Evolutionary conservation across 2,888 invertebrate species (phyloP), one percentile per base, ranked within the genome.

Genomic region (Lottia scabra): DNA sequence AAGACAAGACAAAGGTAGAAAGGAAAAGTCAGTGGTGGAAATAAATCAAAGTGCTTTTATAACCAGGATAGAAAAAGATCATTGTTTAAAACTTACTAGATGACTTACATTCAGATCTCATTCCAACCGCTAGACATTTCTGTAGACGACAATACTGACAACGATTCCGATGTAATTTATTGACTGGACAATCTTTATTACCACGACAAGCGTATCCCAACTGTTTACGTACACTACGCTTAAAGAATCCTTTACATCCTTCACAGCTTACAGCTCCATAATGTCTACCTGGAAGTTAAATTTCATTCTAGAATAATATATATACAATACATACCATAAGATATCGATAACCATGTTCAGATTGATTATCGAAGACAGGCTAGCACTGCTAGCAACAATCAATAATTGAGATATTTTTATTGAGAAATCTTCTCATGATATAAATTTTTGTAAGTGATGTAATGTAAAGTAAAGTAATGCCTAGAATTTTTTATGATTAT

Each of bases 181-280:
- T 99, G 79, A 99, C 98, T 90, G 98, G 97, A 88, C 99, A 99
- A 91, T 96, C 96, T 92, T 97, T 97, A 84, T 93, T 94, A 72
- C 98, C 98, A 3, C 99, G 93, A 88, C 99, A 99, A 81, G 97
- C 96, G 91, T 99, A 99, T 65, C 98, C 98, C 26, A 98, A 92
- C 90, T 98, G 96, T 91, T 99, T 99, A 72, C 99, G 93, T 84
- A 99, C 98, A 27, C 97, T 97, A 0, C 99, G 92, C 90, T 99
- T 99, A 91, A 99, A 99, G 91, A 99, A 99, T 0, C 98, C 98
- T 90, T 99, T 99, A 90, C 98, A 99, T 3, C 98, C 98, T 92
- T 96, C 96, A 91, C 96, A 96, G 77, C 96, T 96, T 84, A 92
- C 90, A 67, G 95, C 96, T 70, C 98, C 98, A 91, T 98, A 98